Conservation (phyloP, 2,888 invertebrate genomes). For the Eledona agricola region DNA sequence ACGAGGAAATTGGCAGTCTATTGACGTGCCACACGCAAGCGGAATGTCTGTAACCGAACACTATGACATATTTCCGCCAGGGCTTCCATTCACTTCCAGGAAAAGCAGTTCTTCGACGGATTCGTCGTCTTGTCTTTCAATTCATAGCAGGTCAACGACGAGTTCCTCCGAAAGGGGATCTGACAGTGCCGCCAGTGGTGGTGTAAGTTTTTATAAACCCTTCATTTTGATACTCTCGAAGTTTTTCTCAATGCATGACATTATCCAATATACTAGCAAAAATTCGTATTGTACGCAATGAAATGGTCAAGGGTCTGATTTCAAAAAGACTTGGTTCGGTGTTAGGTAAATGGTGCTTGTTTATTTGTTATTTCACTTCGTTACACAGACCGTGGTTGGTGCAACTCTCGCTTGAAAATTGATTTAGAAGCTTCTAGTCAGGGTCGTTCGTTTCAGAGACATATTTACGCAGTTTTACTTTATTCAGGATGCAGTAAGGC, state of each 20-base stretch:
- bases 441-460: not conserved
- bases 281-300: too few species aligned
- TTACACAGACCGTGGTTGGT: too few species aligned
- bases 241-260: too few species aligned
- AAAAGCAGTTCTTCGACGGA: conserved; percentile 71
- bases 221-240: too few species aligned
- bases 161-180: conserved; percentile 64
- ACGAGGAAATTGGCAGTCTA: conserved; percentile 61
- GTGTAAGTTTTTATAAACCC: conserved; percentile 46
- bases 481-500: conserved; percentile 59
- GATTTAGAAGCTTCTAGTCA: too few species aligned
- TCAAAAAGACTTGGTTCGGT: too few species aligned
- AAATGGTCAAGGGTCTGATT: too few species aligned
- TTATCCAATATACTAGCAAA: too few species aligned
- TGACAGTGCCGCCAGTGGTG: conserved; percentile 62
- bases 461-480: conserved; percentile 12
- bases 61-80: conserved; percentile 61
- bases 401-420: too few species aligned
- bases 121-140: conserved; percentile 67
- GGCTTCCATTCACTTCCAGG: conserved; percentile 64
- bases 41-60: conserved; percentile 60
- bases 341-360: too few species aligned
- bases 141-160: conserved; percentile 67
- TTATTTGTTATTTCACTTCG: too few species aligned
- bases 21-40: conserved; percentile 59